These are phyloP conservation scores for Macquaria ambigua DNA, from an alignment of 2,113 vertebrate species.

Conservation along the genomic window DNA sequence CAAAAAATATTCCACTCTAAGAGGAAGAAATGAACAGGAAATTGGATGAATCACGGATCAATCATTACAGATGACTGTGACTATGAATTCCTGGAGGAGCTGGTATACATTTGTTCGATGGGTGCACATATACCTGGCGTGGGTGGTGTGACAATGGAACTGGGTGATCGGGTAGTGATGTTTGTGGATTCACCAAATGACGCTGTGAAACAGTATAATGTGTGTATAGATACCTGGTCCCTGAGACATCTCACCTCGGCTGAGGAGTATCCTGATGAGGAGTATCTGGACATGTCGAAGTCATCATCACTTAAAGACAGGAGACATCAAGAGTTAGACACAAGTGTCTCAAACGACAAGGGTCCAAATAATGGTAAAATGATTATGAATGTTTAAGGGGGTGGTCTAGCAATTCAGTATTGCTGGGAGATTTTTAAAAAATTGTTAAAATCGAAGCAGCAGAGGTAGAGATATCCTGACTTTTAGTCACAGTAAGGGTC, in stretches of 20 bases:
- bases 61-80: conserved; percentile 19
- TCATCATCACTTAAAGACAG: conserved; percentile 93
- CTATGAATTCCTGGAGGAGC: not conserved
- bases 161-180: conserved; percentile 65
- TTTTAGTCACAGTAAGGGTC: not conserved
- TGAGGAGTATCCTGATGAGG: conserved; percentile 99
- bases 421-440: not conserved
- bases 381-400: not conserved
- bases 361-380: not conserved
- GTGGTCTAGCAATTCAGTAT: not conserved
- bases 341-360: not conserved
- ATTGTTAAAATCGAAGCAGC: not conserved
- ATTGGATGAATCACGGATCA: conserved; percentile 29
- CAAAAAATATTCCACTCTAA: conserved; percentile 10
- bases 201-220: conserved; percentile 72
- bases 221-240: conserved; percentile 84
- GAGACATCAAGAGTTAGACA: conserved; percentile 23
- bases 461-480: not conserved
- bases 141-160: conserved; percentile 58
- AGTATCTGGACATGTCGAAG: conserved; percentile 99
- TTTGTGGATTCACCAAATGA: conserved; percentile 62
- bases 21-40: conserved; percentile 36
- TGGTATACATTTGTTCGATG: conserved; percentile 5
- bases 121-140: conserved; percentile 64
- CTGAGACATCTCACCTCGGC: conserved; percentile 97